Evolutionary conservation across 2,888 invertebrate genomes (phyloP), one percentile per base, ranked within the genome.

Genomic region (Oligia latruncula): DNA sequence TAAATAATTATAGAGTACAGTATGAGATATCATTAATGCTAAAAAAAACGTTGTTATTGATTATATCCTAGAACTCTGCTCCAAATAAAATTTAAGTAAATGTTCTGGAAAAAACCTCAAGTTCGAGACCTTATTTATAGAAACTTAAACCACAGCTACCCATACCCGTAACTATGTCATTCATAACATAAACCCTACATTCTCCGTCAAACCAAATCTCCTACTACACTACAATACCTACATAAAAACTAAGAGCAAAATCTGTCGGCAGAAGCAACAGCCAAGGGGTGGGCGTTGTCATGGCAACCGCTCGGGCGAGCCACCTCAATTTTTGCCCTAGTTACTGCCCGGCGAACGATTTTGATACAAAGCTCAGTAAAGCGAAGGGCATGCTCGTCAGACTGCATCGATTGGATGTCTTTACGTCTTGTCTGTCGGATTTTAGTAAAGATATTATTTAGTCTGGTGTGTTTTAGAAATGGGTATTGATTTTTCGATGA

Each of bases 261-360:
- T 79, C 83, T 80, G 84, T 82, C 84, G 80, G 86, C 72, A 66
- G 86, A 89, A 89, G 89, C 89, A 89, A 89, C 89, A 89, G 86
- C 84, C 82, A 87, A 80, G 79, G 82, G 87, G 40, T 2, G 92
- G 80, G 88, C 90, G 94, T 94, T 89, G 88, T 89, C 91, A 93
- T 93, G 91, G 90, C 89, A 88, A 94, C 93, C 78, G 83, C 85
- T 89, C 90, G 87, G 87, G 88, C 84, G 88, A 86, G 90, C 92
- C 93, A 93, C 93, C 94, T 93, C 92, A 90, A 93, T 94, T 94
- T 95, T 93, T 94, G 95, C 94, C 95, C 95, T 90, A 95, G 94
- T 94, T 95, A 93, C 93, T 86, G 87, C 89, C 87, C 90, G 88
- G 83, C 87, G 87, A 90, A 86, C 91, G 91, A 91, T 91, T 91